Evolutionary conservation across 2,888 invertebrate genomes (phyloP).

Genomic region (Zhuqinia jingwanae): DNA sequence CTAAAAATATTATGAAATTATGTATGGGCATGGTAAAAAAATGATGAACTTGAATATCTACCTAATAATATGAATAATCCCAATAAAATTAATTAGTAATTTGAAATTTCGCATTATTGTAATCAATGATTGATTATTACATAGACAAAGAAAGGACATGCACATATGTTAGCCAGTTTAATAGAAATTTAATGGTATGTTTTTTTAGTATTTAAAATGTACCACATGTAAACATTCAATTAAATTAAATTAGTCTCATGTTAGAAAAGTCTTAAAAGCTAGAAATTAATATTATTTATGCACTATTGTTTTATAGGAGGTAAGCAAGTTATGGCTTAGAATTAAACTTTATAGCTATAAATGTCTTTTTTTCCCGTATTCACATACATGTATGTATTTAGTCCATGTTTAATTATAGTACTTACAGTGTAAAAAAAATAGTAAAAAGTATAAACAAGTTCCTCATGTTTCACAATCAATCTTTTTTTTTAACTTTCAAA

Average conservation of each 20-base stretch:
- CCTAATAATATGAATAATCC: too few relatives aligned
- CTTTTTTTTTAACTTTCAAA: too few relatives aligned
- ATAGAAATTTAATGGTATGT: neutral
- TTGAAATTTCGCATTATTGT: too few relatives aligned
- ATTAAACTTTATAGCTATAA: neutral
- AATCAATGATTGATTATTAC: too few relatives aligned
- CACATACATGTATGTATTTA: neutral
- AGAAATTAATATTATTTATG: neutral
- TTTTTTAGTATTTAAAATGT: neutral
- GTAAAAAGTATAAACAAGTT: too few relatives aligned
- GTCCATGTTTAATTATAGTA: too few relatives aligned
- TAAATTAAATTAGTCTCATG: constrained; percentile 26
- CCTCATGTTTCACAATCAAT: too few relatives aligned
- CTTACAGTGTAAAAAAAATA: too few relatives aligned
- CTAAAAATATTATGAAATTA: too few relatives aligned
- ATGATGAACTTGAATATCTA: too few relatives aligned
- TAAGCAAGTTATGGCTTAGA: constrained; percentile 1
- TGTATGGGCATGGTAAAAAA: too few relatives aligned
- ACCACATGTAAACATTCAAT: neutral
- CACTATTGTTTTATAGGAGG: neutral
- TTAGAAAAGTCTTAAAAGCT: neutral
- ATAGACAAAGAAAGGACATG: neutral
- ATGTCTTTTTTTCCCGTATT: neutral
- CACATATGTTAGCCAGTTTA: neutral
- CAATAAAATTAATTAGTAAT: too few relatives aligned